Conservation (phyloP, 2,113 vertebrate genomes). For the Paramisgurnus dabryanus region DNA sequence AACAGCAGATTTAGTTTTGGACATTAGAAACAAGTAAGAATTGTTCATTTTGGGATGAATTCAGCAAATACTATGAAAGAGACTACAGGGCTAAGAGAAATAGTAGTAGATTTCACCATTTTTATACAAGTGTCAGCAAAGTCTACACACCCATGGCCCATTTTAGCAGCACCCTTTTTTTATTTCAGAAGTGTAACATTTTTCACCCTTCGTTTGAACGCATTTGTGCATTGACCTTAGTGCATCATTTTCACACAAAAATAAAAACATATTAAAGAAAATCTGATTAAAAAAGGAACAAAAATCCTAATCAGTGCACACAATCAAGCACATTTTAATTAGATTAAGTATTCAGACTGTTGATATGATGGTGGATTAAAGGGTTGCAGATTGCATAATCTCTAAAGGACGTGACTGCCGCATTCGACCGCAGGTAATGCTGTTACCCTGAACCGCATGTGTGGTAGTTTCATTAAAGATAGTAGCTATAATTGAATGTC, state of each 20-base stretch:
- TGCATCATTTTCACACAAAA: background rate
- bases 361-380: constrained; percentile 60
- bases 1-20: constrained; percentile 44
- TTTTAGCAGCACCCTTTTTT: constrained; percentile 20
- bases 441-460: background rate
- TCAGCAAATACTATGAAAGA: constrained; percentile 32
- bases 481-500: background rate
- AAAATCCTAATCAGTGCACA: background rate
- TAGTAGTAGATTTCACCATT: constrained; percentile 13
- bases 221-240: constrained; percentile 9
- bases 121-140: constrained; percentile 23
- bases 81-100: constrained; percentile 30
- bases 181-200: background rate
- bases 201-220: background rate
- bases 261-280: background rate
- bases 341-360: constrained; percentile 58
- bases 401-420: constrained; percentile 17
- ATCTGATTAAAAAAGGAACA: background rate
- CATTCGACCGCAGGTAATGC: background rate
- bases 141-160: constrained; percentile 10
- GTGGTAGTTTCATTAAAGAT: background rate
- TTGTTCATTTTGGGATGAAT: constrained; percentile 4
- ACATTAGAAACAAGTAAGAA: constrained; percentile 41
- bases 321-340: constrained; percentile 60
- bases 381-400: constrained; percentile 53